Evolutionary conservation across 2,113 vertebrate genomes (phyloP).

Genomic region (Ceyx cyanopectus): DNA sequence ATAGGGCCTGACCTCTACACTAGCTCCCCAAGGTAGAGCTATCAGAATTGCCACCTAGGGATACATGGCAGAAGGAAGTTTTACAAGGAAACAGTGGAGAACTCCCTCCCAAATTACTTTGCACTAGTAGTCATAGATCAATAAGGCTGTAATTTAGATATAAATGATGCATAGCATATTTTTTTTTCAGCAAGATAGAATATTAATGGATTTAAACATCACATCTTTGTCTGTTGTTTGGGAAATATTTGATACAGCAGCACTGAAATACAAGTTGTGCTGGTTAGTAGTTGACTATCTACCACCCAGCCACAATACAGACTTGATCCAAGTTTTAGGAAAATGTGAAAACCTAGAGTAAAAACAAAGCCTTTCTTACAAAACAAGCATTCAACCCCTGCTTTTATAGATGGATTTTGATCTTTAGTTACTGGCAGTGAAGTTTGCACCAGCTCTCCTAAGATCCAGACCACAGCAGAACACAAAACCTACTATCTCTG

Average conservation of each 20-base stretch:
- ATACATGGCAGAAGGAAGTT: background rate
- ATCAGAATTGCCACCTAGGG: background rate
- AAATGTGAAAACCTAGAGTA: background rate
- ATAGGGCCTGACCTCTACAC: background rate
- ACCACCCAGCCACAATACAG: background rate
- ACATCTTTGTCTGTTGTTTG: background rate
- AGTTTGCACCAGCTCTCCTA: background rate
- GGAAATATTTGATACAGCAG: background rate
- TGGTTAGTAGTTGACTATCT: background rate
- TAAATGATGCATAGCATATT: background rate
- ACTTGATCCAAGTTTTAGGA: background rate
- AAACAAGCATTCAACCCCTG: background rate
- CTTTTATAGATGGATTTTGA: background rate
- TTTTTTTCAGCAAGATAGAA: background rate
- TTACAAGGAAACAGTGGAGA: background rate
- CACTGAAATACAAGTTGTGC: background rate
- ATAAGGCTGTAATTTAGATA: background rate
- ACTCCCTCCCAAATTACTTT: background rate
- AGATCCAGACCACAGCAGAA: background rate
- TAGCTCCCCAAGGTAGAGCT: background rate
- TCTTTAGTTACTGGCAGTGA: background rate
- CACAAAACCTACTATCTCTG: background rate
- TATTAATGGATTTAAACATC: background rate
- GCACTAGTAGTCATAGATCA: background rate
- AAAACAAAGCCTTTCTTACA: background rate